These are phyloP conservation scores for Lagopus leucura DNA, from an alignment of 2,113 vertebrate species.

Conservation along the genomic window DNA sequence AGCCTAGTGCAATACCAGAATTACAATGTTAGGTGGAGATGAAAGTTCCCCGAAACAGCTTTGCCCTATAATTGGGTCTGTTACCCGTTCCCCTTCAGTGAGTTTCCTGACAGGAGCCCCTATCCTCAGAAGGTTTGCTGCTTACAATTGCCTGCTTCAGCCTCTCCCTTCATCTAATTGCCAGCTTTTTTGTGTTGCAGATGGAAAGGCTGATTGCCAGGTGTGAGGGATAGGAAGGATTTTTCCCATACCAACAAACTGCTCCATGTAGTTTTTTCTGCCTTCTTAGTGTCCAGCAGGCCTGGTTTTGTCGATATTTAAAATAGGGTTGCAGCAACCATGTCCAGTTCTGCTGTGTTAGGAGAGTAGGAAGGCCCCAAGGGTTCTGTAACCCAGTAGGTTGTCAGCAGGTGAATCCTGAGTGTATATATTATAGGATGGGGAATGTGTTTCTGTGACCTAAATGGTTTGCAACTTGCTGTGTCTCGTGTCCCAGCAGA, in stretches of 20 bases:
- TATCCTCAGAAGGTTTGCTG: slow-evolving; percentile 46
- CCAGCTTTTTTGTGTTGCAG: neutral
- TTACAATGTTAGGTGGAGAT: slow-evolving; percentile 18
- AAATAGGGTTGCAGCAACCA: neutral
- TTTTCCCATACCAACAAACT: neutral
- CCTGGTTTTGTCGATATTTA: neutral
- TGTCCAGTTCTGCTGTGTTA: neutral
- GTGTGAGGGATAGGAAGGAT: neutral
- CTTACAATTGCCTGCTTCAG: slow-evolving; percentile 28
- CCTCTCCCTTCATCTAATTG: slow-evolving; percentile 41
- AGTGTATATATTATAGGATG: neutral
- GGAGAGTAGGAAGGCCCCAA: neutral
- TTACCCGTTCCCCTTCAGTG: slow-evolving; percentile 55
- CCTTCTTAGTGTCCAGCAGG: neutral
- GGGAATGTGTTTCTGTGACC: neutral
- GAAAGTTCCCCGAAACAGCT: slow-evolving; percentile 47
- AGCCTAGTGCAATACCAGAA: neutral
- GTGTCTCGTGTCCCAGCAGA: neutral
- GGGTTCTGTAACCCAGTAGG: neutral
- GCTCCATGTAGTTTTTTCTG: neutral
- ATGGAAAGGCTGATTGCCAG: slow-evolving; percentile 38
- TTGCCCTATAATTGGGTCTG: slow-evolving; percentile 57
- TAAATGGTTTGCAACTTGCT: neutral
- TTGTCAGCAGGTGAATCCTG: neutral
- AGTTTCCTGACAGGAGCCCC: slow-evolving; percentile 50